A percentile compares a stretch with the other conserved stretches of the same genome.
These are phyloP conservation scores for Cuculus canorus DNA, from an alignment of 2,797 vertebrate species.

Conservation along the genomic window DNA sequence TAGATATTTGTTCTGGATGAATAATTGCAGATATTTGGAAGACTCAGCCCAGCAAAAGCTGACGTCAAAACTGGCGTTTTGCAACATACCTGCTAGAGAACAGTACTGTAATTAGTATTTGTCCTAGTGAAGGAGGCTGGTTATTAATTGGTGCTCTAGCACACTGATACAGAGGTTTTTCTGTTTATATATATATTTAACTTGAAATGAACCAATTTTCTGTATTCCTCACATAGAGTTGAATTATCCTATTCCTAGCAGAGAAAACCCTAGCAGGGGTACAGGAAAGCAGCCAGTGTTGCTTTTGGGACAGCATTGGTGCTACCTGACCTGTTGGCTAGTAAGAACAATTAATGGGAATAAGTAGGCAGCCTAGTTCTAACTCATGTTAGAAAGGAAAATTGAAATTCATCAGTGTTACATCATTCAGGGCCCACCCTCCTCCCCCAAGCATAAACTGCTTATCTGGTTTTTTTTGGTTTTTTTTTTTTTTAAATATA, in stretches of 20 bases:
- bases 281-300: not conserved
- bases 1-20: not conserved
- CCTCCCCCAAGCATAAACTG: not conserved
- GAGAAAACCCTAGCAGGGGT: not conserved
- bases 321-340: not conserved
- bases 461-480: not conserved
- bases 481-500: not conserved
- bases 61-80: not conserved
- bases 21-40: not conserved
- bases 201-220: not conserved
- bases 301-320: not conserved
- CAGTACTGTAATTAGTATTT: not conserved
- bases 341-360: not conserved
- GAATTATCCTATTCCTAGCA: not conserved
- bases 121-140: not conserved
- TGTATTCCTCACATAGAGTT: not conserved
- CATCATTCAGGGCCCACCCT: not conserved
- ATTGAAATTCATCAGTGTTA: not conserved
- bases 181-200: not conserved
- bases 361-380: not conserved
- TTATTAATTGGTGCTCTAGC: not conserved
- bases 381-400: not conserved
- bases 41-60: not conserved
- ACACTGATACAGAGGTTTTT: fast-evolving
- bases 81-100: not conserved